Conservation (phyloP, 2,113 vertebrate genomes). For the Eretmochelys imbricata region DNA sequence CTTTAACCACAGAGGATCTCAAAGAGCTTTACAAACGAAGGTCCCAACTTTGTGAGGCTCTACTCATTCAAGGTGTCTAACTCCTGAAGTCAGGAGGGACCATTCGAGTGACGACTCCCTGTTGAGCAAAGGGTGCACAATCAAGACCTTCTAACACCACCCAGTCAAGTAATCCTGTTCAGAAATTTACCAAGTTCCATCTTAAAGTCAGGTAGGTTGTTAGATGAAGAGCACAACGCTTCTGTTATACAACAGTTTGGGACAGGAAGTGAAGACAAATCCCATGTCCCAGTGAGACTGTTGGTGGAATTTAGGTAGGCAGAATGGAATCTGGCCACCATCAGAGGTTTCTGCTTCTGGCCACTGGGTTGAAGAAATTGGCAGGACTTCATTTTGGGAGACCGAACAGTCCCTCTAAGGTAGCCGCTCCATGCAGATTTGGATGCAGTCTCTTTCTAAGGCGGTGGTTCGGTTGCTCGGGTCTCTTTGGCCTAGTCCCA, state of each 20-base stretch:
- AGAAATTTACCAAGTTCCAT: not conserved
- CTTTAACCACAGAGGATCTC: not conserved
- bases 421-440: not conserved
- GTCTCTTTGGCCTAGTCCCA: not conserved
- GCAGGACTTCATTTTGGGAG: not conserved
- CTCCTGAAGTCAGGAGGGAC: not conserved
- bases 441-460: not conserved
- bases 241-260: not conserved
- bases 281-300: not conserved
- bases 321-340: not conserved
- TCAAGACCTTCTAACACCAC: not conserved
- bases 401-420: not conserved
- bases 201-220: not conserved
- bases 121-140: not conserved
- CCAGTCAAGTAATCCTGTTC: not conserved
- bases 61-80: not conserved
- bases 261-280: not conserved
- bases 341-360: not conserved
- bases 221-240: not conserved
- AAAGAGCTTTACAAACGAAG: not conserved
- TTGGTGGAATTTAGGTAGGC: not conserved
- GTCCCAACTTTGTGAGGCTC: not conserved
- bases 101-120: not conserved
- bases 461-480: rapidly evolving
- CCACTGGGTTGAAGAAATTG: not conserved